phyloP scores from a whole-genome alignment of 1,140 invertebrate genomes.

The Gonioctena quinquepunctata region DNA sequence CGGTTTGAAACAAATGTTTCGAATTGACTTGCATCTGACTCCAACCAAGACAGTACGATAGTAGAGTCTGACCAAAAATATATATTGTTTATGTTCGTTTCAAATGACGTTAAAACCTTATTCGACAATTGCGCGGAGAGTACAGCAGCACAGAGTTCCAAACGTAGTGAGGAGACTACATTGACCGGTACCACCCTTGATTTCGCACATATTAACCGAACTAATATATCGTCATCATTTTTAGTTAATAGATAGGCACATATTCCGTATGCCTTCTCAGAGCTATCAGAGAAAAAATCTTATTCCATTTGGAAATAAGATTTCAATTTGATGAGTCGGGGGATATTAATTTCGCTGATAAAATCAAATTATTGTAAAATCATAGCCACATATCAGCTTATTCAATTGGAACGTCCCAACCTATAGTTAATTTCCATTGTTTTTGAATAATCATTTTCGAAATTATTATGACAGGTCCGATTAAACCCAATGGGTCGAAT shows the following conservation, averaged over 20 bases:
- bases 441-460: no score
- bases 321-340: no score
- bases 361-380: neutral
- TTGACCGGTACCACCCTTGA: slow-evolving; percentile 32
- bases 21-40: slow-evolving; percentile 29
- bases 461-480: no score
- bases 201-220: slow-evolving; percentile 37
- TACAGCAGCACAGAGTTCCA: slow-evolving; percentile 42
- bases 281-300: slow-evolving; percentile 48
- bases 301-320: slow-evolving; percentile 17
- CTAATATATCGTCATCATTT: no score
- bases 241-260: no score
- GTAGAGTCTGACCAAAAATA: slow-evolving; percentile 33
- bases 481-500: no score
- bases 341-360: slow-evolving; percentile 8
- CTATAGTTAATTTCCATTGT: slow-evolving; percentile 45
- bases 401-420: slow-evolving; percentile 34
- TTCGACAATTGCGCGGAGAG: slow-evolving; percentile 36
- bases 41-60: slow-evolving; percentile 38
- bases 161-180: slow-evolving; percentile 23
- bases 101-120: no score
- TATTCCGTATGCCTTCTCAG: no score
- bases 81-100: no score
- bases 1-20: slow-evolving; percentile 53
- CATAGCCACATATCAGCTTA: no score